Conservation (phyloP, 2,113 vertebrate species). For the Lontra canadensis region DNA sequence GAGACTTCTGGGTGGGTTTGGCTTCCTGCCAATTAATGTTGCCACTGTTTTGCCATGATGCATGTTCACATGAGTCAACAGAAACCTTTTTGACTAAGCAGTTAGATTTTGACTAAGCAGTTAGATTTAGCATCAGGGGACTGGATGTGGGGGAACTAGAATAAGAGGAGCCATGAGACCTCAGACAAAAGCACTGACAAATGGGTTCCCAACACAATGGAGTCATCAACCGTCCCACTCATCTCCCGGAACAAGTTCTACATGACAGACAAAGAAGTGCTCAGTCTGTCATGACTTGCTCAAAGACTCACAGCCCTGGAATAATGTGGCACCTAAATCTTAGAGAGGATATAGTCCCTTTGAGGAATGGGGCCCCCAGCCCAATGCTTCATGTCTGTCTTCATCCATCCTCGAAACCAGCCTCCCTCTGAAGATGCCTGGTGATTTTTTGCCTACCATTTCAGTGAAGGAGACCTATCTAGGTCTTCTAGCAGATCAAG, state of each 20-base stretch:
- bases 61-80: slow-evolving; percentile 29
- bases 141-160: background rate
- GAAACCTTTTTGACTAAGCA: slow-evolving; percentile 41
- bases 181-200: background rate
- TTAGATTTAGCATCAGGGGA: background rate
- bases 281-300: background rate
- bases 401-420: background rate
- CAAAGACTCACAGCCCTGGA: background rate
- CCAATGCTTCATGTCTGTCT: background rate
- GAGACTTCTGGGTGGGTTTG: background rate
- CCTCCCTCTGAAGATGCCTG: background rate
- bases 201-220: background rate
- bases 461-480: background rate
- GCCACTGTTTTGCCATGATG: slow-evolving; percentile 4
- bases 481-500: background rate
- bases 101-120: slow-evolving; percentile 31
- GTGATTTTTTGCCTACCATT: background rate
- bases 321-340: background rate
- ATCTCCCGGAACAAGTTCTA: background rate
- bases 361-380: background rate
- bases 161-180: background rate
- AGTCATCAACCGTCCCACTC: background rate
- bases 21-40: slow-evolving; percentile 3
- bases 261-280: background rate
- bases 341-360: background rate